Evolutionary conservation across 2,888 invertebrate species (phyloP).

Genomic region (Hirudinaria manillensis): DNA sequence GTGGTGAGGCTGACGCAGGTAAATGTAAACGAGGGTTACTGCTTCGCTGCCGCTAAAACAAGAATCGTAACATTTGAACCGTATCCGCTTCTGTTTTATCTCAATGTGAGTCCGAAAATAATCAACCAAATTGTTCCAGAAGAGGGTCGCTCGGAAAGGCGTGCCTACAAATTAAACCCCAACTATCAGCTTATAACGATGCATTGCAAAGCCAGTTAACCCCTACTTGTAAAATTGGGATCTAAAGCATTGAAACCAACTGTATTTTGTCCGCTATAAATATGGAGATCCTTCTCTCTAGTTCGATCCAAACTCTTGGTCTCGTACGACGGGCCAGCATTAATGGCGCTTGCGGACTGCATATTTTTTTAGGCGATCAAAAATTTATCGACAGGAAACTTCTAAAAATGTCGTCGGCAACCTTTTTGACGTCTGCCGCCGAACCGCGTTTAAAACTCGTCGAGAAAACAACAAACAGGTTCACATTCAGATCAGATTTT

Average conservation of each 20-base stretch:
- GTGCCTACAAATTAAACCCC: background rate
- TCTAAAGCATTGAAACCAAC: slow-evolving; percentile 1
- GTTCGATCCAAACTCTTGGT: slow-evolving; percentile 2
- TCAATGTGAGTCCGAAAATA: slow-evolving; percentile 1
- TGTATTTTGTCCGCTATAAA: background rate
- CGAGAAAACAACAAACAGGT: too few relatives aligned
- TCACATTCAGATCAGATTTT: too few relatives aligned
- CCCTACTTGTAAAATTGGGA: background rate
- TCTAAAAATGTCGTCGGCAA: too few relatives aligned
- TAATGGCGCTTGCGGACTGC: too few relatives aligned
- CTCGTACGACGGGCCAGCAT: background rate
- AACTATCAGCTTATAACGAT: background rate
- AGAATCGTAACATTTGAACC: slow-evolving; percentile 4
- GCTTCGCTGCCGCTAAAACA: slow-evolving; percentile 23
- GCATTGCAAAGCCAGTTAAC: background rate
- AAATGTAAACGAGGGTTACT: slow-evolving; percentile 6
- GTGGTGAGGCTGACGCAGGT: background rate
- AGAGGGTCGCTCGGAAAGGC: background rate
- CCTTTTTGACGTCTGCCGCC: too few relatives aligned
- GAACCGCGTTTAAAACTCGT: too few relatives aligned
- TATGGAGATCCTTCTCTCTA: background rate
- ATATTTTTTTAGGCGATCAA: too few relatives aligned
- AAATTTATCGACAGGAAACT: too few relatives aligned
- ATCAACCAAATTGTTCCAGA: slow-evolving; percentile 16
- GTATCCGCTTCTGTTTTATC: background rate